A percentile compares a stretch with the other conserved stretches of the same genome.
These are phyloP conservation scores for Cheirogaleus medius DNA, from an alignment of 2,113 vertebrate species.

Conservation along the genomic window DNA sequence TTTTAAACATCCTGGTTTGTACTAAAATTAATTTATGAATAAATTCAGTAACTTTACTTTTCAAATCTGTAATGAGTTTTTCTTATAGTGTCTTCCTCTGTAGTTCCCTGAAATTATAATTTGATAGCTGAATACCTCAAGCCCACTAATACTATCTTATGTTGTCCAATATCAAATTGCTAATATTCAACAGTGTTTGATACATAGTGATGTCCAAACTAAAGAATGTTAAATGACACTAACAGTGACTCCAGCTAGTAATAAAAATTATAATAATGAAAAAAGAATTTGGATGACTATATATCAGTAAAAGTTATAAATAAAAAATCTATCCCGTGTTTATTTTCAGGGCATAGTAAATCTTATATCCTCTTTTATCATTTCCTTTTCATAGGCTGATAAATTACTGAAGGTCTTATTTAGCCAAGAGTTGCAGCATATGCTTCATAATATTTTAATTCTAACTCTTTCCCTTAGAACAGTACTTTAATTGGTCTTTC, in stretches of 20 bases:
- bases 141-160: background rate
- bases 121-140: background rate
- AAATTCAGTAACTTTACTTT: background rate
- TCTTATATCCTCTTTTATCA: background rate
- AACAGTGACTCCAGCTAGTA: background rate
- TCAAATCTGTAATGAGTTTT: background rate
- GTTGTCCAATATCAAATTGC: background rate
- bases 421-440: background rate
- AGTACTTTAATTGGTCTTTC: background rate
- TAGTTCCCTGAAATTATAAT: background rate
- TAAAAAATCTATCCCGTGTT: background rate
- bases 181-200: background rate
- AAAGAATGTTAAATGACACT: background rate
- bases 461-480: background rate
- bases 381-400: background rate
- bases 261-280: background rate
- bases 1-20: background rate
- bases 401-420: background rate
- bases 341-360: background rate
- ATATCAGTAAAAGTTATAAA: background rate
- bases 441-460: background rate
- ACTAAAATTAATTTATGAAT: background rate
- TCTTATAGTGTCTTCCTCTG: background rate
- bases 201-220: background rate
- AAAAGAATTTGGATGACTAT: background rate